Percentiles rank a stretch among this genome's conserved stretches.
Evolutionary conservation across 1,140 invertebrate species (phyloP).

Genomic region (Latrodectus geometricus): DNA sequence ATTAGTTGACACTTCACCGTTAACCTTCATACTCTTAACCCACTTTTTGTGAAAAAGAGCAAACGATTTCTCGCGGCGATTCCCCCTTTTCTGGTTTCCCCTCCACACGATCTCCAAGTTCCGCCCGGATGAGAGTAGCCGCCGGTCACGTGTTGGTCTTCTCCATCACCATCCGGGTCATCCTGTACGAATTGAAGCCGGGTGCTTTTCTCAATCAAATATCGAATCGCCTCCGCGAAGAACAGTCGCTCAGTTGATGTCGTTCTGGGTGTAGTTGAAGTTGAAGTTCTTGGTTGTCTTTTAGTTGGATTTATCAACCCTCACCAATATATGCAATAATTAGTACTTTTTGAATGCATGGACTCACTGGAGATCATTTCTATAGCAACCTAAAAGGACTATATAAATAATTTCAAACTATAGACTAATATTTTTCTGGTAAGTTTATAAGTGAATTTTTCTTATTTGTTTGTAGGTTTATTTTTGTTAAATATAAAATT

Average conservation of each 20-base stretch:
- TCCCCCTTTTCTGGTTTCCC: neutral
- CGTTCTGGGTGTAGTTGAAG: no score
- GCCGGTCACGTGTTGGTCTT: constrained; percentile 44
- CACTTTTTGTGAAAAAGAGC: constrained; percentile 11
- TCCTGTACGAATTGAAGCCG: neutral
- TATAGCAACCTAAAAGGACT: no score
- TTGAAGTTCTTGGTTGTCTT: no score
- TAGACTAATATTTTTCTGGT: no score
- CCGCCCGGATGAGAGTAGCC: constrained; percentile 51
- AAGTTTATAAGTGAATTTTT: no score
- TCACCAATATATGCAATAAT: no score
- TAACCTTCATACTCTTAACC: constrained; percentile 58
- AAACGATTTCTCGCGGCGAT: constrained; percentile 32
- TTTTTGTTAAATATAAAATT: no score
- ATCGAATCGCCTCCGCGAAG: neutral
- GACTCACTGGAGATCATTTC: no score
- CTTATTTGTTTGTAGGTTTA: no score
- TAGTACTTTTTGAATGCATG: no score
- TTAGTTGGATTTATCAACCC: no score
- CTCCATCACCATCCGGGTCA: constrained; percentile 30
- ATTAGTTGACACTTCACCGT: constrained; percentile 9
- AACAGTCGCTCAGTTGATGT: neutral
- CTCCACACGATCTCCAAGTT: constrained; percentile 4
- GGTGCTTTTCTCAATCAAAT: neutral
- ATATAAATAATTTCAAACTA: no score